A percentile compares a stretch with the other conserved stretches of the same genome.
phyloP scores from a whole-genome alignment of 2,888 invertebrate genomes.

The Iphiclides podalirius region DNA sequence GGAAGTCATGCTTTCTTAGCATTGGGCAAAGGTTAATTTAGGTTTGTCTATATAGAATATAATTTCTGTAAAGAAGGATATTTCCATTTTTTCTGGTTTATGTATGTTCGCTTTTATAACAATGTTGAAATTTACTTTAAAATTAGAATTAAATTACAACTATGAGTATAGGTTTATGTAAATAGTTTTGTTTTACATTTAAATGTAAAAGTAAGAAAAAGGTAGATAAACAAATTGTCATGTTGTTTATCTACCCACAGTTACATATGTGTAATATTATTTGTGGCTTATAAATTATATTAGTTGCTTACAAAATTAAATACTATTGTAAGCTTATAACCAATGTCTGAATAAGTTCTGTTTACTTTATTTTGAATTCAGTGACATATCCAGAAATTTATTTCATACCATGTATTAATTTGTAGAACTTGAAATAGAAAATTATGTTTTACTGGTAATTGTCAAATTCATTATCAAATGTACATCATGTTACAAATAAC shows the following conservation, averaged over 20 bases:
- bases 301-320: conserved; percentile 21
- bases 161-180: conserved; percentile 62
- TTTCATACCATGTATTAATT: neutral
- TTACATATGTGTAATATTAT: conserved; percentile 19
- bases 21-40: conserved; percentile 36
- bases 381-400: neutral
- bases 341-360: conserved; percentile 11
- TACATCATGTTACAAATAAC: neutral
- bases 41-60: conserved; percentile 47
- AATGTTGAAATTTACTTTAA: conserved; percentile 44
- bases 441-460: neutral
- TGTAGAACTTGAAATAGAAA: neutral
- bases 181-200: conserved; percentile 62
- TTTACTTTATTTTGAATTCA: neutral
- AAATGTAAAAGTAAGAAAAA: conserved; percentile 41
- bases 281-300: conserved; percentile 24
- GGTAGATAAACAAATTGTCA: conserved; percentile 37
- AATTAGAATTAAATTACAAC: conserved; percentile 52
- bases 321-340: neutral
- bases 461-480: neutral
- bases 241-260: conserved; percentile 33
- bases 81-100: conserved; percentile 48
- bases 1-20: conserved; percentile 28
- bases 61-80: conserved; percentile 50
- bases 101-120: conserved; percentile 39